Conservation (phyloP, 2,888 invertebrate species). For the Epirrita christyi region DNA sequence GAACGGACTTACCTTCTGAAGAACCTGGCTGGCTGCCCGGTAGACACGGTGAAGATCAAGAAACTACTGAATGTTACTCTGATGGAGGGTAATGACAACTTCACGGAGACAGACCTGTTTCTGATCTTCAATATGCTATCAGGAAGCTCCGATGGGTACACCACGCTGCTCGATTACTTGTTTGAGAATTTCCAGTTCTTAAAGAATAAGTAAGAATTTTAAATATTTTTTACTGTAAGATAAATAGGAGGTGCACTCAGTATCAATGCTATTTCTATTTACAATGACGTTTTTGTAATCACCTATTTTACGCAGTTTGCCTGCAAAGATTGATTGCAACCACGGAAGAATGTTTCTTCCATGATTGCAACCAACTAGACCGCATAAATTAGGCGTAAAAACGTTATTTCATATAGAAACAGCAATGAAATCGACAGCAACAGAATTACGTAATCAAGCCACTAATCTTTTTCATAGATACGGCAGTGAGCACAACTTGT, state of each 20-base stretch:
- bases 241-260: no score
- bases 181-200: slow-evolving; percentile 88
- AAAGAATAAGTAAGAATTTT: slow-evolving; percentile 84
- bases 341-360: no score
- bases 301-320: no score
- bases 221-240: not conserved
- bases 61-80: slow-evolving; percentile 87
- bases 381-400: no score
- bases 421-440: no score
- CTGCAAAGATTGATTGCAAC: no score
- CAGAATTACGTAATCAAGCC: no score
- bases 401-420: no score
- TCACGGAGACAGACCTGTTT: slow-evolving; percentile 90
- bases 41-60: slow-evolving; percentile 88
- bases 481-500: slow-evolving; percentile 82
- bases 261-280: no score
- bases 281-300: no score
- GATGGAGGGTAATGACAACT: slow-evolving; percentile 88
- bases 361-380: no score
- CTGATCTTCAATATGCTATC: slow-evolving; percentile 91
- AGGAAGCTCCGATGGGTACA: slow-evolving; percentile 89
- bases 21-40: slow-evolving; percentile 91
- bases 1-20: slow-evolving; percentile 92
- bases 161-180: slow-evolving; percentile 89
- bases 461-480: slow-evolving; percentile 85